Evolutionary conservation across 1,140 invertebrate genomes (phyloP), one percentile per base, ranked within the genome.

Genomic region (Heterodera carotae): DNA sequence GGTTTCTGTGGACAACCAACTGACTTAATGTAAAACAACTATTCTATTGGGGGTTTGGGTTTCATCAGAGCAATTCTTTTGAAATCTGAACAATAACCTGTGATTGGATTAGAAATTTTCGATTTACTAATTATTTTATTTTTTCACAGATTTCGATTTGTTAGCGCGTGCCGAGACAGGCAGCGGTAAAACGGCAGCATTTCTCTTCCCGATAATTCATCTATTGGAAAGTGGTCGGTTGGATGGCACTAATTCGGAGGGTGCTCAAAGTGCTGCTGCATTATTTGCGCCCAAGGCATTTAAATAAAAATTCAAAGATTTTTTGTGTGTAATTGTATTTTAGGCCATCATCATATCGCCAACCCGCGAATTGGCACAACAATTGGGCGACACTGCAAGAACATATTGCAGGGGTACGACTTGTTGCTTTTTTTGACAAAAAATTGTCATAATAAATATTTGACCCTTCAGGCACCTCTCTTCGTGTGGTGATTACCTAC

Each of bases 191-290:
- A 97, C 96, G 71, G 96, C 96, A 82, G 95, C 95, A 77, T 98
- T 98, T 89, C 89, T 98, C 83, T 92, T 98, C 87, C 96, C 96
- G 77, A 96, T 98, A 85, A 91, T 98, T 80, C 95, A 97, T 90
- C 93, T 94, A 89, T 94, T 98, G 89, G 95, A 74, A 36, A 74
- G 94, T 86, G 92, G 94, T 59, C 25, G 53, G 0, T 43, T 43
- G 39, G 39, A 8, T 43, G 39, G 39, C 34, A 77, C 27, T 0
- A 33, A 43, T n/a, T 48, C 39, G 62, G n/a, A 5, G 69, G 33
- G 1, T 27, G 60, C 25, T 25, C 76, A 29, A n/a, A n/a, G n/a
- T 0, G 8, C 60, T 25, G 22, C 10, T 22, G 15, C 39, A 10
- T 43, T 34, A 18, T 71, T 62, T 27, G 56, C 60, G 6, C 77